phyloP scores from a whole-genome alignment of 2,888 invertebrate genomes.

The Philereme transversata region DNA sequence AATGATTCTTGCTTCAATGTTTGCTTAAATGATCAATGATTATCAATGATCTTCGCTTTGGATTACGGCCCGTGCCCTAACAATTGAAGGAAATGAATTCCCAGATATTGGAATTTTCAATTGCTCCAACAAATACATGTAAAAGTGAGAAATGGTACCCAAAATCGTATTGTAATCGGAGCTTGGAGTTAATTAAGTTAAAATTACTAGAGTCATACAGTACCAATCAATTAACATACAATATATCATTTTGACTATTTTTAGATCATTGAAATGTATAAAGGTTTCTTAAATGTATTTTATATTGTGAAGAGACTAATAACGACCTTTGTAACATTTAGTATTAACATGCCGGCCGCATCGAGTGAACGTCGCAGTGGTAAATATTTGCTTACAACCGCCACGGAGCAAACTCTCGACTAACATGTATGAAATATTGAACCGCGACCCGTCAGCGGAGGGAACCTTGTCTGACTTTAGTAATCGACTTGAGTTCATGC shows the following conservation, averaged over 20 bases:
- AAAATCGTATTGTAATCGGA: no score
- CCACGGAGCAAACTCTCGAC: slow-evolving; percentile 13
- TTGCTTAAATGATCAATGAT: no score
- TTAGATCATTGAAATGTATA: no score
- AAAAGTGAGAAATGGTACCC: no score
- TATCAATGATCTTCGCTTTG: no score
- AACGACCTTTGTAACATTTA: slow-evolving; percentile 5
- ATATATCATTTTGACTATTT: no score
- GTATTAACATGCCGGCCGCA: slow-evolving; percentile 10
- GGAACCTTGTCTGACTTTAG: slow-evolving; percentile 10
- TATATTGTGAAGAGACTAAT: slow-evolving; percentile 3
- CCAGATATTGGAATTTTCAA: background rate
- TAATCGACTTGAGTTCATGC: slow-evolving; percentile 9
- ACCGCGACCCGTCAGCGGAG: slow-evolving; percentile 13
- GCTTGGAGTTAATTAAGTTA: no score
- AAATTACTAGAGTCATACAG: no score
- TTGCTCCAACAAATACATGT: background rate
- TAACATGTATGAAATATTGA: slow-evolving; percentile 17
- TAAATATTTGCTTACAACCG: slow-evolving; percentile 21
- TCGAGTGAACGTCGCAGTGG: slow-evolving; percentile 9
- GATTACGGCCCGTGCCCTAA: background rate
- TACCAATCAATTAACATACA: no score
- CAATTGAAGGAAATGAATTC: background rate
- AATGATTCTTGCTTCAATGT: no score
- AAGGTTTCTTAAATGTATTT: background rate